Percentiles rank a stretch among this genome's conserved stretches.
These are phyloP conservation scores for Nysson spinosus DNA, from an alignment of 2,888 invertebrate species.

Conservation along the genomic window DNA sequence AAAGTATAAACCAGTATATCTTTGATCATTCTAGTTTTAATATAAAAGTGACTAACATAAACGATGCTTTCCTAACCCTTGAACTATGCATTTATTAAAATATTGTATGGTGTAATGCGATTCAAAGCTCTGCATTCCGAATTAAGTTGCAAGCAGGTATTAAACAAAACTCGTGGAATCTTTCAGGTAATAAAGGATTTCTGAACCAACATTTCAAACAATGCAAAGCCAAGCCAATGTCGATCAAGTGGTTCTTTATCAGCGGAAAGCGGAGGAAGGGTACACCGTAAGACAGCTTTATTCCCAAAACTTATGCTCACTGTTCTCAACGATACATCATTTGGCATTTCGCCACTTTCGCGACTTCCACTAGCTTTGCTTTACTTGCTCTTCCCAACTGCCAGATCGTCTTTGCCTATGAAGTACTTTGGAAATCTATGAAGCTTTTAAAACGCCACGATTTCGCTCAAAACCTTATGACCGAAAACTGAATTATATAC, in stretches of 20 bases:
- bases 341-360: conserved; percentile 49
- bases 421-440: conserved; percentile 24
- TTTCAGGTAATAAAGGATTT: too few relatives aligned
- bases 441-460: conserved; percentile 23
- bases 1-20: too few relatives aligned
- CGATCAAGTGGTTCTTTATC: neutral
- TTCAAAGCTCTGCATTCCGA: too few relatives aligned
- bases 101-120: too few relatives aligned
- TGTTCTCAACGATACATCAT: conserved; percentile 28
- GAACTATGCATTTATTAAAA: too few relatives aligned
- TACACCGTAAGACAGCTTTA: conserved; percentile 25
- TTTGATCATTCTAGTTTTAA: too few relatives aligned
- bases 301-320: conserved; percentile 26
- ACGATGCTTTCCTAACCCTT: too few relatives aligned
- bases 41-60: too few relatives aligned
- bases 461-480: neutral
- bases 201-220: too few relatives aligned
- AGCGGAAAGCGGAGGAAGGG: neutral
- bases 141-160: too few relatives aligned
- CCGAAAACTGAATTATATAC: too few relatives aligned
- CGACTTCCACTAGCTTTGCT: conserved; percentile 28
- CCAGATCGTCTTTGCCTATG: conserved; percentile 33
- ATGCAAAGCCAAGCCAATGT: conserved; percentile 2
- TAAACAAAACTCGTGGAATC: too few relatives aligned
- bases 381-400: conserved; percentile 23